These are phyloP conservation scores for Hylomyscus alleni DNA, from an alignment of 2,797 vertebrate genomes.

Conservation along the genomic window DNA sequence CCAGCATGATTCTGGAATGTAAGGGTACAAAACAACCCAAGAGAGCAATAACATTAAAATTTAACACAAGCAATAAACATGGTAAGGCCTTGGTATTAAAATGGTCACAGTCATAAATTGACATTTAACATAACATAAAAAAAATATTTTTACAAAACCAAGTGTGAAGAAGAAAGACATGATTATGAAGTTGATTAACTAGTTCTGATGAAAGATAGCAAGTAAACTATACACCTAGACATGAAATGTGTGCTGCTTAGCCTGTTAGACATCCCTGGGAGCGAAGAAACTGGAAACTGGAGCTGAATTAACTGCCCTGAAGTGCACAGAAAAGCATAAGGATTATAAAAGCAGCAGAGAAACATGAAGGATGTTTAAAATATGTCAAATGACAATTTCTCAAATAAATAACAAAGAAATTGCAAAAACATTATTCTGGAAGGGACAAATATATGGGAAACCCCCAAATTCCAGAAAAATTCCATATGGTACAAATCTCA, in stretches of 20 bases:
- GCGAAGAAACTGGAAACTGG: background rate
- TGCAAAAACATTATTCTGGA: background rate
- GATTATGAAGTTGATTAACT: background rate
- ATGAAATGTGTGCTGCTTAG: background rate
- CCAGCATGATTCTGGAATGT: background rate
- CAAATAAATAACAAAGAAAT: background rate
- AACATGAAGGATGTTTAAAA: background rate
- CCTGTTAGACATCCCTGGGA: background rate
- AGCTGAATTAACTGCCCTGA: background rate
- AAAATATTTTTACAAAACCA: background rate
- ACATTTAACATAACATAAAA: background rate
- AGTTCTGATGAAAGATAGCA: conserved; percentile 14
- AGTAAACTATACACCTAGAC: background rate
- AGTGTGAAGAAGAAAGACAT: background rate
- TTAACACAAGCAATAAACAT: background rate
- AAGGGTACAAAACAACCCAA: background rate
- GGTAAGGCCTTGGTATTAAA: background rate
- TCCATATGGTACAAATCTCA: background rate
- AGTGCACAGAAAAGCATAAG: background rate
- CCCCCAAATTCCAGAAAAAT: background rate
- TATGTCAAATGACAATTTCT: conserved; percentile 6
- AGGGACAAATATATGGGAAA: background rate
- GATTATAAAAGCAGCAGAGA: background rate
- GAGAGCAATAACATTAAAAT: background rate
- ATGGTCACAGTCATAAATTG: background rate